These are phyloP conservation scores for Trissolcus japonicus DNA, from an alignment of 2,888 invertebrate species.

Conservation along the genomic window DNA sequence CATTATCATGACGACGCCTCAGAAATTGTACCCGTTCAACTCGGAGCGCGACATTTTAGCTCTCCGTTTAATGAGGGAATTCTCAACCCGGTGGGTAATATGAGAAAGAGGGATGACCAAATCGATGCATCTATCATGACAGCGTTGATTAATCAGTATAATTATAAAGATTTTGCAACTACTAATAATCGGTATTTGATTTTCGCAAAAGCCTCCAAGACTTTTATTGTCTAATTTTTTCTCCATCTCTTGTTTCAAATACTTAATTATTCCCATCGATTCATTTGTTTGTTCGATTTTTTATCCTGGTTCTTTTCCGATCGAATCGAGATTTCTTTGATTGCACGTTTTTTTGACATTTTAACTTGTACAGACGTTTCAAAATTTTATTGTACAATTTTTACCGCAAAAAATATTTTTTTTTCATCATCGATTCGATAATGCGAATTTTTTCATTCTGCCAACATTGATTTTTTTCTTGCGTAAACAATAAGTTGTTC, in stretches of 20 bases:
- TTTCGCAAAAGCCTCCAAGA: conserved; percentile 1
- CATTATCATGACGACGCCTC: conserved; percentile 24
- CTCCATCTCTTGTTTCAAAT: not conserved
- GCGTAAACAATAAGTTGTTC: no score
- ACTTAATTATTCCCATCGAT: conserved; percentile 8
- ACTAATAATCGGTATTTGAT: conserved; percentile 17
- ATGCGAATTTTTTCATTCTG: no score
- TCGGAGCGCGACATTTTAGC: conserved; percentile 31
- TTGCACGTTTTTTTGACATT: no score
- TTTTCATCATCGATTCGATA: no score
- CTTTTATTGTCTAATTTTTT: conserved; percentile 5
- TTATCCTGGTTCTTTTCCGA: not conserved
- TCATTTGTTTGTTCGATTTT: not conserved
- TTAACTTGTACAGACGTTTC: no score
- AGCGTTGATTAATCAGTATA: conserved; percentile 8
- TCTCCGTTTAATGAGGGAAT: conserved; percentile 23
- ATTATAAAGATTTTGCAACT: conserved; percentile 22
- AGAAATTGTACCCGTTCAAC: conserved; percentile 25
- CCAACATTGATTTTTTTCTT: no score
- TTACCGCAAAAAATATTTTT: no score
- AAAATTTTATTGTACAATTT: no score
- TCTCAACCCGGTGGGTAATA: conserved; percentile 10
- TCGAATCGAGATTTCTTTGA: no score
- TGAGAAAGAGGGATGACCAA: not conserved
- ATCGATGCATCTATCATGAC: conserved; percentile 12